Evolutionary conservation across 2,113 vertebrate species (phyloP).

Genomic region (Heterochromis multidens): DNA sequence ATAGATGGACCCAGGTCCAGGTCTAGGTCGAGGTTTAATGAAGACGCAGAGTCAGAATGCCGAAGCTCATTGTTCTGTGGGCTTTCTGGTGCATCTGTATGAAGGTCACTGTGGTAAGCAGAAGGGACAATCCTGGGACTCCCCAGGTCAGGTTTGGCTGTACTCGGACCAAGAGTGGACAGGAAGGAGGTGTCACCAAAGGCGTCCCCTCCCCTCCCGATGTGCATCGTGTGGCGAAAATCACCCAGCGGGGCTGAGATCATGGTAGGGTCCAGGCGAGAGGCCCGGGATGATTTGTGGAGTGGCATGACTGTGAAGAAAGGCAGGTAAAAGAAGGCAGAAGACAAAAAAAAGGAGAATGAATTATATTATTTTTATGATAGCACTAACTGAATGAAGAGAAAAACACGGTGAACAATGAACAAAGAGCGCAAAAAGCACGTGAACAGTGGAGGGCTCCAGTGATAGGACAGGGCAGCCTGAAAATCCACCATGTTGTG

Average conservation of each 20-base stretch:
- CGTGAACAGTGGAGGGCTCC: neutral
- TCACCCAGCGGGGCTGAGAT: slow-evolving; percentile 87
- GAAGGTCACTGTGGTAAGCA: slow-evolving; percentile 22
- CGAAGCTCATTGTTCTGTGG: slow-evolving; percentile 46
- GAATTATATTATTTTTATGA: neutral
- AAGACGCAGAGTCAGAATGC: slow-evolving; percentile 70
- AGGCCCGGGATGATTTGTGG: slow-evolving; percentile 80
- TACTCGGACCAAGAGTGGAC: slow-evolving; percentile 73
- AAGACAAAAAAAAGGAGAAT: neutral
- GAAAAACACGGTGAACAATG: neutral
- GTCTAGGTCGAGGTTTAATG: slow-evolving; percentile 82
- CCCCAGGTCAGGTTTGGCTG: slow-evolving; percentile 33
- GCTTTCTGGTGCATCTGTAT: slow-evolving; percentile 9
- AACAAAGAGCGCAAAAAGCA: neutral
- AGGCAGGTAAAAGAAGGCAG: neutral
- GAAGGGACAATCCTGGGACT: neutral
- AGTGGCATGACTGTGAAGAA: slow-evolving; percentile 79
- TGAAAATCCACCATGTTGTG: slow-evolving; percentile 52
- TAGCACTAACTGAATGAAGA: neutral
- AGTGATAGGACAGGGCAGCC: slow-evolving; percentile 14
- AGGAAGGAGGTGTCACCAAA: slow-evolving; percentile 91
- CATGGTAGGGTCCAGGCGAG: slow-evolving; percentile 81
- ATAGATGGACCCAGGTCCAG: slow-evolving; percentile 81
- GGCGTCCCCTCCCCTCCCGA: slow-evolving; percentile 84
- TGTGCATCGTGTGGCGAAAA: slow-evolving; percentile 90